Evolutionary conservation across 2,113 vertebrate genomes (phyloP), one percentile per base, ranked within the genome.

Genomic region (Nibea coibor): DNA sequence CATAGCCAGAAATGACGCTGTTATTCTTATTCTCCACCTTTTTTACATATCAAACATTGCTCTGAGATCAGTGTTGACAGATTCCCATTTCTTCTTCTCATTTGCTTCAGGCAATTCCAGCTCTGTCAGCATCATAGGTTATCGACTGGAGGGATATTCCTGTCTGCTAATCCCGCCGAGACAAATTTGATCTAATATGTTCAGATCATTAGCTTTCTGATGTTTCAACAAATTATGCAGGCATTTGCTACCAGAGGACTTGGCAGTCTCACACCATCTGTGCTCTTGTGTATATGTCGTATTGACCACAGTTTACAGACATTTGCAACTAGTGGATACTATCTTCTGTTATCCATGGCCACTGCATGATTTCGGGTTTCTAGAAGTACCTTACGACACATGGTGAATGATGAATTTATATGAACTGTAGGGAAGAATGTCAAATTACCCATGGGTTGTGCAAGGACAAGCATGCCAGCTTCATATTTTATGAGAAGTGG

Each of bases 121-220:
- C 48, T 76, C 58, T 63, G 69, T 80, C 66, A 75, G 59, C 73
- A 71, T 88, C 79, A 70, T 20, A 39, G 84, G 47, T 53, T 28
- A 77, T 89, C 48, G 28, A 81, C 78, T 48, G 14, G 50, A 54
- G 64, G 64, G 77, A 64, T 71, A 70, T 82, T 83, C 78, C 77
- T 82, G 75, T 82, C 87, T 77, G 63, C 45, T 82, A 76, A 87
- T 89, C 75, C 88, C 72, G 42, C 80, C 43, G 85, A 89, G 89
- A 82, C 64, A 81, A 72, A 82, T 79, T 71, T 80, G 73, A 90
- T 88, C 68, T 81, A 67, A 89, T 85, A 83, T 80, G 72, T 88
- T 90, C 61, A 72, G 75, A 88, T 85, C 84, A 85, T 90, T 85
- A 91, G 75, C 71, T 82, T 71, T 86, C 78, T 84, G 83, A 88